Conservation (phyloP, 2,888 invertebrate genomes). For the Xylota segnis region DNA sequence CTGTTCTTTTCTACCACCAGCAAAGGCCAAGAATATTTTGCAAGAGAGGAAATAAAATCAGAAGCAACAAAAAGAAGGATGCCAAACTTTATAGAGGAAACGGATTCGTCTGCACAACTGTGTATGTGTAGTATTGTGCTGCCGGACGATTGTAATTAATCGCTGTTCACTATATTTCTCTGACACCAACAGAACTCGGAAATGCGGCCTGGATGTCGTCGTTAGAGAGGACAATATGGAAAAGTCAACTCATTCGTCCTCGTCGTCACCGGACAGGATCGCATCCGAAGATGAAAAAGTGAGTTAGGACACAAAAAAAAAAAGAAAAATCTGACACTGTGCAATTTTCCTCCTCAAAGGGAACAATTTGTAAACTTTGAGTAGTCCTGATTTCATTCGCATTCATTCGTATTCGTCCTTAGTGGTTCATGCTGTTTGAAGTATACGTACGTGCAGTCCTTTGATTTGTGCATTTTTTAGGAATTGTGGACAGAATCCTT, state of each 20-base stretch:
- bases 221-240: slow-evolving; percentile 67
- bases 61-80: slow-evolving; percentile 30
- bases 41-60: slow-evolving; percentile 54
- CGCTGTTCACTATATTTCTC: slow-evolving; percentile 67
- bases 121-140: slow-evolving; percentile 35
- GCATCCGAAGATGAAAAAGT: slow-evolving; percentile 61
- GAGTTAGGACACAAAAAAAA: slow-evolving; percentile 29
- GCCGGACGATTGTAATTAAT: slow-evolving; percentile 70
- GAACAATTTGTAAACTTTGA: slow-evolving; percentile 70
- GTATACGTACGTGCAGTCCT: slow-evolving; percentile 39
- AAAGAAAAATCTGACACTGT: slow-evolving; percentile 39
- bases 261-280: slow-evolving; percentile 48
- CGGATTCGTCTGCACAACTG: slow-evolving; percentile 12
- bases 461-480: slow-evolving; percentile 44
- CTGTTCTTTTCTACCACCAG: neutral
- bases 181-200: slow-evolving; percentile 67
- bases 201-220: slow-evolving; percentile 68
- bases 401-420: slow-evolving; percentile 33
- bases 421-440: slow-evolving; percentile 40
- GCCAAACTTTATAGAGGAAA: slow-evolving; percentile 52
- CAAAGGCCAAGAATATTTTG: slow-evolving; percentile 35
- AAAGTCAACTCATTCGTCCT: slow-evolving; percentile 63
- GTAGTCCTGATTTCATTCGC: slow-evolving; percentile 63
- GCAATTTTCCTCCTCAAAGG: slow-evolving; percentile 64
- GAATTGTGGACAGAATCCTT: slow-evolving; percentile 13